Percentiles rank a stretch among this genome's conserved stretches.
phyloP scores from a whole-genome alignment of 2,797 vertebrate species.

The Synaphobranchus kaupii region DNA sequence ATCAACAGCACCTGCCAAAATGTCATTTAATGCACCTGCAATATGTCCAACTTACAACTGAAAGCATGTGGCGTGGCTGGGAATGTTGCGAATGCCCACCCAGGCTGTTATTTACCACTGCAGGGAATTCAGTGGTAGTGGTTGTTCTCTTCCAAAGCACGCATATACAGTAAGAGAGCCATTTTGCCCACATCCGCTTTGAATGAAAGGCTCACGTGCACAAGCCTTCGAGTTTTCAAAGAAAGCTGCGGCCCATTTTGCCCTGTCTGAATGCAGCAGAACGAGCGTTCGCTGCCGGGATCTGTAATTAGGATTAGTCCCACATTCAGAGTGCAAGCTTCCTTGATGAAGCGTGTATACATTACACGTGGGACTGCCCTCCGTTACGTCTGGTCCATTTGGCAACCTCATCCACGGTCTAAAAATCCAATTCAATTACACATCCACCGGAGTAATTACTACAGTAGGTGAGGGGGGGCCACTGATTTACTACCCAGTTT shows the following conservation, averaged over 20 bases:
- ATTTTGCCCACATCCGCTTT: neutral
- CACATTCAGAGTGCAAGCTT: neutral
- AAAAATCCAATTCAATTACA: slow-evolving; percentile 7
- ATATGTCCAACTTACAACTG: neutral
- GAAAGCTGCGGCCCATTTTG: neutral
- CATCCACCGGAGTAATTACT: neutral
- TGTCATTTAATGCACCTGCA: neutral
- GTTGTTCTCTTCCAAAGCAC: neutral
- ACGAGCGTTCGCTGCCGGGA: neutral
- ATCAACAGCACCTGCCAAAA: neutral
- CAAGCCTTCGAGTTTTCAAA: neutral
- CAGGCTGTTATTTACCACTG: neutral
- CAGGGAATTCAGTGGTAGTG: neutral
- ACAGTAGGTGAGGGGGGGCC: neutral
- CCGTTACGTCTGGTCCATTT: neutral
- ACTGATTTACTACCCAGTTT: neutral
- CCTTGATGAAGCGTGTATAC: neutral
- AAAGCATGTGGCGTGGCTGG: neutral
- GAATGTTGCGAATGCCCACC: neutral
- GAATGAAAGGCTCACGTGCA: neutral
- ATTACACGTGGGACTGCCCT: neutral
- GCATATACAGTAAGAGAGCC: neutral
- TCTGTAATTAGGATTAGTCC: slow-evolving; percentile 2
- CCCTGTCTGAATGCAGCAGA: neutral
- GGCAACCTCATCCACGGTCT: neutral